Base-by-base conservation (phyloP, 2,888 invertebrate species). In the Phortica okadai region DNA sequence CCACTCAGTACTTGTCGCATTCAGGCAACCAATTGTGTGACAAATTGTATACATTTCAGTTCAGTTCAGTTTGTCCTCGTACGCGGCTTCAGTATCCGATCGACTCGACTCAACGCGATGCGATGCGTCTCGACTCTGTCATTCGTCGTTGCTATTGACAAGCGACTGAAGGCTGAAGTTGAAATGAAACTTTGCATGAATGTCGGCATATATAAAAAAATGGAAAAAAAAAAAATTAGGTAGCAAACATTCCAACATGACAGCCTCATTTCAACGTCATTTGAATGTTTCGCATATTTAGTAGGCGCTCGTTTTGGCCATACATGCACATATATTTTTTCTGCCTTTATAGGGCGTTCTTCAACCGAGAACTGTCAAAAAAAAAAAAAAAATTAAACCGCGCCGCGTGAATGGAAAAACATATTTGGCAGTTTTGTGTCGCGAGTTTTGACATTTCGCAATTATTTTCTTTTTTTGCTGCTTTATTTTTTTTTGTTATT, bases 11-110 rank as follows among this genome's bases (percentile, higher is more conserved):
- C 69, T 72, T 72, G 70, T 72, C 70, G 70, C 16, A 54, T 72
- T 66, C 21, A 45, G 74, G 77, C 74, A 72, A 72, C 79, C 83
- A 86, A 88, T 85, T 86, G 85, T 83, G 88, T 85, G 85, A 85
- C 82, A 85, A 85, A 85, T 85, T 86, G 85, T 86, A 79, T 73
- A 76, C 79, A 81, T 83, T 86, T 44, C 67, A 67, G 45, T 16
- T 16, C 25, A 16, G 25, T 42, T 6, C 21, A 44, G 45, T 21
- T 62, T 62, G 10, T 62, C 6, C 62, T 62, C 56, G 16, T 14
- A 56, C 33, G 33, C 33, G 33, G 33, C 33, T 33, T 33, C 1
- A 33, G 33, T 33, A 33, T 33, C 33, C 33, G 33, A 33, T 33
- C 33, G 33, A 33, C 33, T 33, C 33, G 33, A 33, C 33, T 33